phyloP scores from a whole-genome alignment of 2,797 vertebrate species.

The Pseudotriccus pelzelni region DNA sequence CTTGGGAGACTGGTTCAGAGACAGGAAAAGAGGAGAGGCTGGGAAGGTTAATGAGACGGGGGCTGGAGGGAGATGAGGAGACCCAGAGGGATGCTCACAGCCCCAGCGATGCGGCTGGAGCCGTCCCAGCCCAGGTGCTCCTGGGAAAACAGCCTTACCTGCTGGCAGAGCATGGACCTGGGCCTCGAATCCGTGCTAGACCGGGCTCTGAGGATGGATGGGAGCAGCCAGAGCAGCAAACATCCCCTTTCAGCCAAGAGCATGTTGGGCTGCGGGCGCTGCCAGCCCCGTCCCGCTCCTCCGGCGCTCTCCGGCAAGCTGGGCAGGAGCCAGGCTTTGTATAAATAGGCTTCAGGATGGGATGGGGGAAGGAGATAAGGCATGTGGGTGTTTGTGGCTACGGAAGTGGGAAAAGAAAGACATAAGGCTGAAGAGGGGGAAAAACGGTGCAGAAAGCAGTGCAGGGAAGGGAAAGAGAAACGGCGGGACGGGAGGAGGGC shows the following conservation, averaged over 20 bases:
- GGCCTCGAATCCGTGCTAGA: background rate
- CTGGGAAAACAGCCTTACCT: constrained; percentile 31
- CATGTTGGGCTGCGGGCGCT: constrained; percentile 33
- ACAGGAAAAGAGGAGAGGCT: background rate
- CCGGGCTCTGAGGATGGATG: background rate
- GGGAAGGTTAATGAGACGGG: background rate
- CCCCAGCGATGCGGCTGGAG: background rate
- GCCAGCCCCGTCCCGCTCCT: constrained; percentile 18
- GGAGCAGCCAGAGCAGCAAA: constrained; percentile 56
- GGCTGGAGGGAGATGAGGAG: background rate
- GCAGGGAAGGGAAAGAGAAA: constrained; percentile 60
- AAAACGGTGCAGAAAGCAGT: constrained; percentile 29
- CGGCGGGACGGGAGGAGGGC: background rate
- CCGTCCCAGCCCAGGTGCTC: background rate
- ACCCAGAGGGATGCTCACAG: background rate
- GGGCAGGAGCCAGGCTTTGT: background rate
- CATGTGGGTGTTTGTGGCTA: constrained; percentile 40
- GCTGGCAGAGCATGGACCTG: background rate
- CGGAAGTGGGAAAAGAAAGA: constrained; percentile 61
- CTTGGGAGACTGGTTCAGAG: background rate
- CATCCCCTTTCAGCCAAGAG: background rate
- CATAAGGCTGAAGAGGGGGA: constrained; percentile 20
- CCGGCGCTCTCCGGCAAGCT: background rate
- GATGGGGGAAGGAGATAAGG: constrained; percentile 60
- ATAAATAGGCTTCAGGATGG: constrained; percentile 56